phyloP scores from a whole-genome alignment of 2,797 vertebrate genomes.

The Intellagama lesueurii region DNA sequence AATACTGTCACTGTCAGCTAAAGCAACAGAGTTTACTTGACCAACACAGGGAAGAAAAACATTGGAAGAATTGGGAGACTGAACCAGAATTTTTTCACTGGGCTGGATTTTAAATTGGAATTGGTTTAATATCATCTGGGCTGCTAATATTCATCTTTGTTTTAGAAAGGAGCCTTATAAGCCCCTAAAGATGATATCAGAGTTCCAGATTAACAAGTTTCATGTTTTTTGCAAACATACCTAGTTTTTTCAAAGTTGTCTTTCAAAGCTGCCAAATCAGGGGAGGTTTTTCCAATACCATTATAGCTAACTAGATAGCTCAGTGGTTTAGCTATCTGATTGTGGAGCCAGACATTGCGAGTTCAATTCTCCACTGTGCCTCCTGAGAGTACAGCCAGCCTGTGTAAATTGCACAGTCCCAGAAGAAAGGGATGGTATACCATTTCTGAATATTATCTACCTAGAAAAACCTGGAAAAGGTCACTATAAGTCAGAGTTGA shows the following conservation, averaged over 20 bases:
- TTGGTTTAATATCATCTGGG: too few relatives aligned
- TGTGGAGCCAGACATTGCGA: too few relatives aligned
- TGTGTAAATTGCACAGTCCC: too few relatives aligned
- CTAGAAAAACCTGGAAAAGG: too few relatives aligned
- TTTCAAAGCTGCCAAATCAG: neutral
- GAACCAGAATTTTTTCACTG: neutral
- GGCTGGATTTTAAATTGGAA: neutral
- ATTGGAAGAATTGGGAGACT: neutral
- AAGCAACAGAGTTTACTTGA: neutral
- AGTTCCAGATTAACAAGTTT: neutral
- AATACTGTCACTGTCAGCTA: too few relatives aligned
- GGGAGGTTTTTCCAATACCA: neutral
- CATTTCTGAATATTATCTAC: too few relatives aligned
- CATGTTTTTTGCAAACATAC: too few relatives aligned
- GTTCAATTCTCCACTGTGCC: too few relatives aligned
- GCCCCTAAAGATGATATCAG: neutral
- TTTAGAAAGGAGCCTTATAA: neutral
- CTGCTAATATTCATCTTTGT: neutral
- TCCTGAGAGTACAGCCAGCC: too few relatives aligned
- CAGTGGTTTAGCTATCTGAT: too few relatives aligned
- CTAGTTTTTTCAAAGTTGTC: neutral
- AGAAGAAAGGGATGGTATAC: too few relatives aligned
- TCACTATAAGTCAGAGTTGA: too few relatives aligned
- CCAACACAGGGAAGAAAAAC: neutral
- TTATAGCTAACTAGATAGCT: neutral